phyloP scores from a whole-genome alignment of 2,113 vertebrate genomes.

The Scartelaos histophorus region DNA sequence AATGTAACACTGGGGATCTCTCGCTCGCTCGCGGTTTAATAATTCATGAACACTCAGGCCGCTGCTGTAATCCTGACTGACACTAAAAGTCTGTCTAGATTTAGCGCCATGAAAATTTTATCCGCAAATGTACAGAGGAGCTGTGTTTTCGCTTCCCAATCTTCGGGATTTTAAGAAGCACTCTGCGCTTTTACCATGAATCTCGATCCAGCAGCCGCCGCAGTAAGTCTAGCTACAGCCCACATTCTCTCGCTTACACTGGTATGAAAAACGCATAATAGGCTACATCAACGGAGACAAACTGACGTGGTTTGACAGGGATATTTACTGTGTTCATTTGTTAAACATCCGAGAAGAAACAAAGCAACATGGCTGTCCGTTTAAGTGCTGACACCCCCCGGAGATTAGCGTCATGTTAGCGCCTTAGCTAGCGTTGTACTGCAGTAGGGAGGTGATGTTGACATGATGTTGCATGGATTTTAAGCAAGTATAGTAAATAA shows the following conservation, averaged over 20 bases:
- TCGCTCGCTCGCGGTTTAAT: constrained; percentile 80
- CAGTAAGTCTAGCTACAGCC: constrained; percentile 7
- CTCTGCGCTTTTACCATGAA: constrained; percentile 43
- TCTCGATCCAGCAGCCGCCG: constrained; percentile 6
- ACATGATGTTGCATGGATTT: background rate
- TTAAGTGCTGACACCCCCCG: constrained; percentile 33
- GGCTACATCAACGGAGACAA: background rate
- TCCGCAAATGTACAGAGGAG: constrained; percentile 76
- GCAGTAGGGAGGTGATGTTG: constrained; percentile 9
- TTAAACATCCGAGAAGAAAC: constrained; percentile 25
- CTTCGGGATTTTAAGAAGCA: constrained; percentile 28
- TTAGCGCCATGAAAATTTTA: constrained; percentile 94
- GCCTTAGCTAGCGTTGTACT: constrained; percentile 6
- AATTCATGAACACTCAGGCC: constrained; percentile 85
- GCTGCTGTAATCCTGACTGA: constrained; percentile 89
- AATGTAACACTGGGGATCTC: constrained; percentile 60
- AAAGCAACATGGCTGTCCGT: constrained; percentile 38
- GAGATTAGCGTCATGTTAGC: constrained; percentile 31
- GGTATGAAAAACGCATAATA: constrained; percentile 5
- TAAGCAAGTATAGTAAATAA: too few species aligned
- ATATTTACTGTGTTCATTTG: constrained; percentile 48
- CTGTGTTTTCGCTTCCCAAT: constrained; percentile 35
- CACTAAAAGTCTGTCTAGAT: constrained; percentile 94
- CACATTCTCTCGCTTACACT: constrained; percentile 37
- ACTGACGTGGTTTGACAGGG: constrained; percentile 29